phyloP scores from a whole-genome alignment of 1,140 invertebrate species.

The Phenacoccus solenopsis region DNA sequence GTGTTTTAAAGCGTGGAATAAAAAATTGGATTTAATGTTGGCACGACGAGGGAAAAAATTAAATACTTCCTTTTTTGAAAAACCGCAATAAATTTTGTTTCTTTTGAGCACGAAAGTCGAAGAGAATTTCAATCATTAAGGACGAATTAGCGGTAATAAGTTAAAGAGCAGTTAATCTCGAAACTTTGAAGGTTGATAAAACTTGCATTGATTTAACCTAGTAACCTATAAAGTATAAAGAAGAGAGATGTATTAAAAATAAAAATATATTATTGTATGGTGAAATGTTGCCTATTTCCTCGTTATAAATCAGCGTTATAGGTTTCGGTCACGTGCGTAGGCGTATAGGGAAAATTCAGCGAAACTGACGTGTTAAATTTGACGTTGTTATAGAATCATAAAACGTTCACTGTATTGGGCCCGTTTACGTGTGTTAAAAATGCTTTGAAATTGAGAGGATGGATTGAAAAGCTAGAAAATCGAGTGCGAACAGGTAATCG shows the following conservation, averaged over 20 bases:
- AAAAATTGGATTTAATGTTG: no score
- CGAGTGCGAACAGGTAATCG: not conserved
- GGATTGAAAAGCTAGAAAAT: constrained; percentile 21
- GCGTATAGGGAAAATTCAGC: no score
- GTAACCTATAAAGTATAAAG: not conserved
- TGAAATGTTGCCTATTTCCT: not conserved
- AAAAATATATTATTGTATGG: not conserved
- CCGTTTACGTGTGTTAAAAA: constrained; percentile 20
- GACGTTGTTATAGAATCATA: constrained; percentile 18
- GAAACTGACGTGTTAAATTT: not conserved
- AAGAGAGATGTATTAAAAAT: not conserved
- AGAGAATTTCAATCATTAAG: no score
- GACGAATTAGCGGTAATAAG: no score
- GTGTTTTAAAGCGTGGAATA: no score
- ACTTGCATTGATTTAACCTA: constrained; percentile 6
- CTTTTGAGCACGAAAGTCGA: no score
- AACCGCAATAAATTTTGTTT: no score
- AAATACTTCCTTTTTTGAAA: no score
- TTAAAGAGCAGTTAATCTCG: not conserved
- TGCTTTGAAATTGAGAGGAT: constrained; percentile 20
- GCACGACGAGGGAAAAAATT: no score
- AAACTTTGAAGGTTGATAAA: not conserved
- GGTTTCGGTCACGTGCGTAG: not conserved
- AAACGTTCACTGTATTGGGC: constrained; percentile 20
- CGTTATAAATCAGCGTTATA: not conserved